Percentiles rank a stretch among this genome's conserved stretches.
Evolutionary conservation across 2,113 vertebrate genomes (phyloP).

Genomic region (Upupa epops): DNA sequence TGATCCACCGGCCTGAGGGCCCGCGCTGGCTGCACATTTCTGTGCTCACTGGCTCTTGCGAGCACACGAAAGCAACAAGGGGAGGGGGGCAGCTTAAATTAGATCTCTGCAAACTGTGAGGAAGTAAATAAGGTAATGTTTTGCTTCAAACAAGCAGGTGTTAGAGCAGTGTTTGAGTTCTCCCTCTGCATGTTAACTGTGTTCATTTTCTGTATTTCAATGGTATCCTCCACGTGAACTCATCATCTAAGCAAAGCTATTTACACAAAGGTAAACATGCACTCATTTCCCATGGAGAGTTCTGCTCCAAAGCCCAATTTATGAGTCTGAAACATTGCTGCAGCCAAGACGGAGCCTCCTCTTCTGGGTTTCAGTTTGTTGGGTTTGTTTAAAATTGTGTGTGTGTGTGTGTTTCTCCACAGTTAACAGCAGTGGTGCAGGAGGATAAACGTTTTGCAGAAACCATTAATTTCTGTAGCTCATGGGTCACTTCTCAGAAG

Average conservation of each 20-base stretch:
- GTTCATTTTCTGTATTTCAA: conserved; percentile 19
- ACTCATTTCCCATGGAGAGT: neutral
- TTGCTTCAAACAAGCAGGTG: neutral
- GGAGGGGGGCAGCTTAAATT: conserved; percentile 33
- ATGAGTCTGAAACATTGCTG: neutral
- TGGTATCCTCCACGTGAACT: neutral
- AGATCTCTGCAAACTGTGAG: conserved; percentile 45
- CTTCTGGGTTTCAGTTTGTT: neutral
- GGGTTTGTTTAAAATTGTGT: neutral
- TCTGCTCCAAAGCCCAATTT: neutral
- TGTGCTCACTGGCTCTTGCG: conserved; percentile 57
- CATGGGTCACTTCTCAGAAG: neutral
- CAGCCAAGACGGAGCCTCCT: neutral
- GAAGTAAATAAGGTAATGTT: conserved; percentile 52
- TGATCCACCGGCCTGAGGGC: conserved; percentile 72
- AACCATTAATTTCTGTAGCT: neutral
- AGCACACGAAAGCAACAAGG: conserved; percentile 21
- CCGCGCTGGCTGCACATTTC: conserved; percentile 65
- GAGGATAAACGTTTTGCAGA: neutral
- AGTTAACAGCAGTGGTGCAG: neutral
- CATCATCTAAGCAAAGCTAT: neutral
- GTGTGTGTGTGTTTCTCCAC: neutral
- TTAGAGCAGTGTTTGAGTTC: neutral
- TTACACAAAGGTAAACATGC: conserved; percentile 9
- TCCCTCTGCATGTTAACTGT: neutral